Evolutionary conservation across 1,140 invertebrate species (phyloP), one percentile per base, ranked within the genome.

Genomic region (Plectrocnemia conspersa): DNA sequence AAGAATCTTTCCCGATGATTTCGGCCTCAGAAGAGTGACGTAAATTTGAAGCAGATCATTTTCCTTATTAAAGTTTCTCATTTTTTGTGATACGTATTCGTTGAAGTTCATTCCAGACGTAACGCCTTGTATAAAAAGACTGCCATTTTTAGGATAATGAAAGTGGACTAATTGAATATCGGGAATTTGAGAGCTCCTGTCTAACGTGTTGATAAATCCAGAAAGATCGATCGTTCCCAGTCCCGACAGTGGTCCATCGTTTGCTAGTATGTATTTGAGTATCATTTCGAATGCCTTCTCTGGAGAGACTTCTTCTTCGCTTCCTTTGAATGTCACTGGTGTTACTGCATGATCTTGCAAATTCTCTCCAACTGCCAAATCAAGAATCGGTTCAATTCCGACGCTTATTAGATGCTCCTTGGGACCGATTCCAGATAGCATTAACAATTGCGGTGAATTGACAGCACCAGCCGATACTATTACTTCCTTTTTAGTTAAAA

Each of bases 361-460:
- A 64, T 81, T 79, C 25, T 76, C 50, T 4, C 82, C 83, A 2
- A 84, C 82, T 0, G 79, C 77, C 45, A 86, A 76, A 65, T 85
- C 74, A 1, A 69, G 59, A 1, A 83, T 29, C 0, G 70, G 58
- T 2, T 74, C 66, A 21, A 86, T 81, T 15, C 76, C 76, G 21
- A 79, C 63, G 54, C 79, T 70, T 23, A 78, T 62, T 2, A 93
- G 65, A 60, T 89, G 81, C 16, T 80, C 65, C 46, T 74, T 77
- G 5, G 84, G 84, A 18, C 86, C 86, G 27, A 89, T 79, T 11
- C 86, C 86, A 16, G 84, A 86, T 1, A 88, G 63, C 79, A 88
- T 83, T 5, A 89, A 61, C 10, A 89, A 59, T 63, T 84, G 76
- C 0, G 85, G 82, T 33, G 79, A 77, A 29, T 75, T 74, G 48